These are phyloP conservation scores for Dione juno DNA, from an alignment of 2,888 invertebrate species.

Conservation along the genomic window DNA sequence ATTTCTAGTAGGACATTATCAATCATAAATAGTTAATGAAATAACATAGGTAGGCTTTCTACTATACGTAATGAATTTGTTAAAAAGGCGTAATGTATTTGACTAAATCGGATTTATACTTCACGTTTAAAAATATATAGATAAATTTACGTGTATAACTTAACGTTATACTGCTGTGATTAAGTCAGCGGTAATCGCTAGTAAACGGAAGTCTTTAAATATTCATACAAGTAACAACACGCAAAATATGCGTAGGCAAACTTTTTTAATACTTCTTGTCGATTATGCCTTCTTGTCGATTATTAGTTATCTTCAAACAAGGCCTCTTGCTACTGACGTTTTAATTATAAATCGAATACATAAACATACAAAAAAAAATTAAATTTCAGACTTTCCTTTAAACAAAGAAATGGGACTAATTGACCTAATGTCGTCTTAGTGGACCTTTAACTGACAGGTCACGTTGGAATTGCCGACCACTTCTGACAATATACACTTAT, in stretches of 20 bases:
- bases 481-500: conserved; percentile 32
- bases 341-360: neutral
- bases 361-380: neutral
- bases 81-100: neutral
- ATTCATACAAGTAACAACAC: conserved; percentile 12
- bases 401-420: conserved; percentile 21
- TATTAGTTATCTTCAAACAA: conserved; percentile 6
- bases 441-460: conserved; percentile 33
- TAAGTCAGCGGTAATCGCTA: neutral
- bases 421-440: conserved; percentile 25
- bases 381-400: conserved; percentile 14
- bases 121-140: neutral
- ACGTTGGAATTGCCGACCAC: conserved; percentile 34
- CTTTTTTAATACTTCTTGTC: neutral
- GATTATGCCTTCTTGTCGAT: neutral
- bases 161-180: neutral
- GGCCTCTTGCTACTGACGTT: neutral
- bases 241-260: neutral
- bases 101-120: neutral
- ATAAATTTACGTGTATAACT: no score
- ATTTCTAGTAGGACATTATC: neutral
- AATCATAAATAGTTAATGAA: neutral
- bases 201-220: conserved; percentile 2
- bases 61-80: neutral
- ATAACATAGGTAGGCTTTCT: neutral